Evolutionary conservation across 2,113 vertebrate species (phyloP).

Genomic region (Atrichornis clamosus): DNA sequence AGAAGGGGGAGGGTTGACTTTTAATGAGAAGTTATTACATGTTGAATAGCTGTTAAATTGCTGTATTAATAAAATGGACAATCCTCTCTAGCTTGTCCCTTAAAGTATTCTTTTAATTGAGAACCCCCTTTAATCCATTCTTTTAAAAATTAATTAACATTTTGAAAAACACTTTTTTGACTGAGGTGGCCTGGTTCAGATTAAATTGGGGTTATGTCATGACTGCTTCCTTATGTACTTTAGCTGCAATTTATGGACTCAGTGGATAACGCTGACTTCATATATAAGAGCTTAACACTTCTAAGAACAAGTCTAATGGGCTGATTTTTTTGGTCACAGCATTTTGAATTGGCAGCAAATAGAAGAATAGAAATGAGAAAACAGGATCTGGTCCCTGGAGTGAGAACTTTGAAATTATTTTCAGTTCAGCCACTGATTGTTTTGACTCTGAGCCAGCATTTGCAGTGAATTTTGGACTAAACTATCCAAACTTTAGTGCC

Average conservation of each 20-base stretch:
- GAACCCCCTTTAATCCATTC: slow-evolving; percentile 8
- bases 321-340: background rate
- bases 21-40: slow-evolving; percentile 19
- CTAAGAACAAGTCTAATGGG: background rate
- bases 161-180: slow-evolving; percentile 1
- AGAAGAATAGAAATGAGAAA: background rate
- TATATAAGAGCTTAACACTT: background rate
- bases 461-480: background rate
- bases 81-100: background rate
- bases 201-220: background rate
- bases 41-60: slow-evolving; percentile 17
- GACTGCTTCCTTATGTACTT: background rate
- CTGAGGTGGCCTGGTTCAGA: background rate
- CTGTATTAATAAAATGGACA: slow-evolving; percentile 25
- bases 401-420: background rate
- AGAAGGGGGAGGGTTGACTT: background rate
- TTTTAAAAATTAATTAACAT: slow-evolving; percentile 41
- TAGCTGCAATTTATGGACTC: background rate
- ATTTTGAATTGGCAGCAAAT: background rate
- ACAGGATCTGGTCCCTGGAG: background rate
- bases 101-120: slow-evolving; percentile 32
- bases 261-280: background rate
- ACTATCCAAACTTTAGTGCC: background rate
- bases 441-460: background rate
- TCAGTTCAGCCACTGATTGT: background rate